Percentiles rank a stretch among this genome's conserved stretches.
Conservation (phyloP, 2,888 invertebrate genomes). For the Ichneumoninae sp. region DNA sequence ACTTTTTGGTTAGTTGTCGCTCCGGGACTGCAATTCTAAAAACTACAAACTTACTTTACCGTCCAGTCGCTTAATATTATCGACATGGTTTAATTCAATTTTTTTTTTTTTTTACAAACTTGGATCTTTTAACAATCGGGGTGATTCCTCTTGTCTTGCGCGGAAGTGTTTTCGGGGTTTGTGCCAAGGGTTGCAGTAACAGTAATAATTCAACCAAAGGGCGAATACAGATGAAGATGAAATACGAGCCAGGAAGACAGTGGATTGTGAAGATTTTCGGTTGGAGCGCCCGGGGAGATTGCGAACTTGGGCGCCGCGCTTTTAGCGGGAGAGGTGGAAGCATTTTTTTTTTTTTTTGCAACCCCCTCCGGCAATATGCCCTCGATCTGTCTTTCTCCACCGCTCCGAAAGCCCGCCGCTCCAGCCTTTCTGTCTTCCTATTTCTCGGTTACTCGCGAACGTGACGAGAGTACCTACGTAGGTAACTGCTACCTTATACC, state of each 20-base stretch:
- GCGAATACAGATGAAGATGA: background rate
- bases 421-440: conserved; percentile 14
- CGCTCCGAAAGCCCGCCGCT: conserved; percentile 28
- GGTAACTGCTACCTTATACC: conserved; percentile 57
- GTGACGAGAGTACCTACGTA: conserved; percentile 61
- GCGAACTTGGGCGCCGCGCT: conserved; percentile 31
- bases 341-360: conserved; percentile 31
- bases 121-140: too few relatives aligned
- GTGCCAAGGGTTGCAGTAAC: background rate
- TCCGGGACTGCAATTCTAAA: too few relatives aligned
- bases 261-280: conserved; percentile 42
- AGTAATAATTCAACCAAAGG: background rate
- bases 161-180: too few relatives aligned
- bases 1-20: too few relatives aligned
- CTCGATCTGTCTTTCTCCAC: conserved; percentile 32
- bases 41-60: too few relatives aligned
- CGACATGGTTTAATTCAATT: too few relatives aligned
- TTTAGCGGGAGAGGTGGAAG: conserved; percentile 53
- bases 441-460: conserved; percentile 47
- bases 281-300: conserved; percentile 19
- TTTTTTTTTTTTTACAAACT: too few relatives aligned
- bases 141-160: too few relatives aligned
- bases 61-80: too few relatives aligned
- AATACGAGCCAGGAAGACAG: conserved; percentile 7
- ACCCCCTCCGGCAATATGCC: conserved; percentile 30